Evolutionary conservation across 2,888 invertebrate genomes (phyloP).

Genomic region (Stegophylla sp.): DNA sequence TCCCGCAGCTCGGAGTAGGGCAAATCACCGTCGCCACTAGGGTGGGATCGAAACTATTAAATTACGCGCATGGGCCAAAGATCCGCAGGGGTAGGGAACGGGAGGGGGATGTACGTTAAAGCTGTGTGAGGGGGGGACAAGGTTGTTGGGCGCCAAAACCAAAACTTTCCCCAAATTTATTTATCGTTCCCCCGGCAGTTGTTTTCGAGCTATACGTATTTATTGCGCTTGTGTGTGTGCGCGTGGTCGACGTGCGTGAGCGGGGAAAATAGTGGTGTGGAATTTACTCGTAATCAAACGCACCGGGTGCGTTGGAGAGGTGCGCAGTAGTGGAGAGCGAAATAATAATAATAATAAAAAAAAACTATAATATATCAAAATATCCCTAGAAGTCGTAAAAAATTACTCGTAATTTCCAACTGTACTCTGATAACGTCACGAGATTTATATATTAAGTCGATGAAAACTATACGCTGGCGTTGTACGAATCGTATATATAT

Average conservation of each 20-base stretch:
- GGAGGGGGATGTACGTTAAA: no score
- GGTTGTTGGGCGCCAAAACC: constrained; percentile 54
- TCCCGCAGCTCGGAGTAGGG: not conserved
- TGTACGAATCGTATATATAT: no score
- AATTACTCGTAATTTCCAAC: constrained; percentile 34
- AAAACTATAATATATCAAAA: constrained; percentile 34
- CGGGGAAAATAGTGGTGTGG: constrained; percentile 4
- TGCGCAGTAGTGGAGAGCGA: constrained; percentile 17
- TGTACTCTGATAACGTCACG: constrained; percentile 20
- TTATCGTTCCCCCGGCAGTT: constrained; percentile 59
- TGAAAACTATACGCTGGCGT: not conserved
- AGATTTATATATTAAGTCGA: constrained; percentile 32
- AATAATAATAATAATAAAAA: constrained; percentile 10
- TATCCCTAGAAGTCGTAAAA: constrained; percentile 39
- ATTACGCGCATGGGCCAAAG: constrained; percentile 40
- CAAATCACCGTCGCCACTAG: constrained; percentile 35
- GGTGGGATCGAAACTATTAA: constrained; percentile 50
- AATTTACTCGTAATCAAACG: constrained; percentile 55
- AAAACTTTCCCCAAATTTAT: constrained; percentile 57
- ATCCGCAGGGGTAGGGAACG: constrained; percentile 18
- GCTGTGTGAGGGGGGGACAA: not conserved
- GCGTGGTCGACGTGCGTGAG: not conserved
- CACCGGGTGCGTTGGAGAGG: constrained; percentile 49
- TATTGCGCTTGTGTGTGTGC: not conserved
- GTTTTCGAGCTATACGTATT: constrained; percentile 50